phyloP scores from a whole-genome alignment of 30 jellyfish, hydroid and myxozoan genomes.

The Aurelia sp. region DNA sequence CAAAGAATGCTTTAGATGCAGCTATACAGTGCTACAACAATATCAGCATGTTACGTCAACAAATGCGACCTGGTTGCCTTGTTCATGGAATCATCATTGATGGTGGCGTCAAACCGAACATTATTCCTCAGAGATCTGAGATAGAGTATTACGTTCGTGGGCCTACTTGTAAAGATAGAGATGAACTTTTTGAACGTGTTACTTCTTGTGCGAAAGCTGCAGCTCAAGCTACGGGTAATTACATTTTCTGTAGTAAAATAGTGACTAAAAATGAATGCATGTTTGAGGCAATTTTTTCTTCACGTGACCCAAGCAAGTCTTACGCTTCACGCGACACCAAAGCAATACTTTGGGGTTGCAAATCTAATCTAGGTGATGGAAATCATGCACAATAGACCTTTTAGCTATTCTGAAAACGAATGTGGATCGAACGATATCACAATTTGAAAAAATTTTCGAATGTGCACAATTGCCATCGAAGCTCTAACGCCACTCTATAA shows the following conservation, averaged over 20 bases:
- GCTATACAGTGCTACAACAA: slow-evolving; percentile 89
- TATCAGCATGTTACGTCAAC: slow-evolving; percentile 94
- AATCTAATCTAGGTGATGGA: no score
- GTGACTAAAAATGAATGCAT: not conserved
- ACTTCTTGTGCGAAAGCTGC: slow-evolving; percentile 86
- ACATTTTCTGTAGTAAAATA: not conserved
- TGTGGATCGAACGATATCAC: no score
- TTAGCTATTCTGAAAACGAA: no score
- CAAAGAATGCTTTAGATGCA: slow-evolving; percentile 94
- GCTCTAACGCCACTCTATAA: no score
- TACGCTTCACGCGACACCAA: not conserved
- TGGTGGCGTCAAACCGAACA: slow-evolving; percentile 93
- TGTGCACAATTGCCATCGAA: no score
- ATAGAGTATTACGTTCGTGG: slow-evolving; percentile 60
- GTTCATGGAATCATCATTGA: slow-evolving; percentile 80
- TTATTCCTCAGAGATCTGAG: slow-evolving; percentile 85
- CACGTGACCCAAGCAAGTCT: not conserved
- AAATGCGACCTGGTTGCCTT: slow-evolving; percentile 72
- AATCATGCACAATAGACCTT: no score
- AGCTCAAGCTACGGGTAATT: slow-evolving; percentile 85
- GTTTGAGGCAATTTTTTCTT: not conserved
- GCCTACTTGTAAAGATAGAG: slow-evolving; percentile 28
- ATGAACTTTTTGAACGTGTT: slow-evolving; percentile 41
- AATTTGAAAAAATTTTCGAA: no score
- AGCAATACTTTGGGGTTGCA: no score